Evolutionary conservation across 1,140 invertebrate species (phyloP).

Genomic region (Drosophila ficusphila): DNA sequence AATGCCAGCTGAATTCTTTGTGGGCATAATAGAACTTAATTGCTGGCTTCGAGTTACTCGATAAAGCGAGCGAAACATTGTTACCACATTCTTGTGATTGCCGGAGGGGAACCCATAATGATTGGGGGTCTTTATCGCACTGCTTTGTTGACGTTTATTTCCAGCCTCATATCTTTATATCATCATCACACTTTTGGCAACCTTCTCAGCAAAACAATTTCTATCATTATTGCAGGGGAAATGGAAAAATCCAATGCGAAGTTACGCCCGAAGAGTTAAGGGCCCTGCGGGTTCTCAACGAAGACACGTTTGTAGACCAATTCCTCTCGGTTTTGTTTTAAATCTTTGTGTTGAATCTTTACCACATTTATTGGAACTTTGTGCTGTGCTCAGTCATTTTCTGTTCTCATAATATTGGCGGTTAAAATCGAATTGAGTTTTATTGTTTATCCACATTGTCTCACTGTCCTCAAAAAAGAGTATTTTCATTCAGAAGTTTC

Average conservation of each 20-base stretch:
- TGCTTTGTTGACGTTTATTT: conserved; percentile 24
- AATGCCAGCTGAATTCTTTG: conserved; percentile 17
- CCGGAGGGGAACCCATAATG: conserved; percentile 6
- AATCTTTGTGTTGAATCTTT: conserved; percentile 13
- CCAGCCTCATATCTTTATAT: conserved; percentile 32
- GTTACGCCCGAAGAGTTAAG: conserved; percentile 59
- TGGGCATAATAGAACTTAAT: conserved; percentile 15
- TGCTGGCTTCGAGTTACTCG: neutral
- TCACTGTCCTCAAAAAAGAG: neutral
- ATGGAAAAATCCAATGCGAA: conserved; percentile 42
- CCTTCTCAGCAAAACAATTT: conserved; percentile 9
- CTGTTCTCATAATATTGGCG: neutral
- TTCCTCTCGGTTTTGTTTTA: conserved; percentile 12
- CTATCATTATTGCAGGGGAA: conserved; percentile 46
- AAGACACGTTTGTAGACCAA: conserved; percentile 75
- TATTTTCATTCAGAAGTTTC: neutral
- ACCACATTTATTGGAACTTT: neutral
- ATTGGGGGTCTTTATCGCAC: conserved; percentile 12
- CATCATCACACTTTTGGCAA: neutral
- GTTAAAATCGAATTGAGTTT: too few relatives aligned
- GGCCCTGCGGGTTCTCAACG: conserved; percentile 59
- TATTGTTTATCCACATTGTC: too few relatives aligned
- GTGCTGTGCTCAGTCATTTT: neutral
- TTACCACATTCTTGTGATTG: neutral
- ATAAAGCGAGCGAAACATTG: neutral